phyloP scores from a whole-genome alignment of 2,797 vertebrate genomes.

The Sebastes nivosus region DNA sequence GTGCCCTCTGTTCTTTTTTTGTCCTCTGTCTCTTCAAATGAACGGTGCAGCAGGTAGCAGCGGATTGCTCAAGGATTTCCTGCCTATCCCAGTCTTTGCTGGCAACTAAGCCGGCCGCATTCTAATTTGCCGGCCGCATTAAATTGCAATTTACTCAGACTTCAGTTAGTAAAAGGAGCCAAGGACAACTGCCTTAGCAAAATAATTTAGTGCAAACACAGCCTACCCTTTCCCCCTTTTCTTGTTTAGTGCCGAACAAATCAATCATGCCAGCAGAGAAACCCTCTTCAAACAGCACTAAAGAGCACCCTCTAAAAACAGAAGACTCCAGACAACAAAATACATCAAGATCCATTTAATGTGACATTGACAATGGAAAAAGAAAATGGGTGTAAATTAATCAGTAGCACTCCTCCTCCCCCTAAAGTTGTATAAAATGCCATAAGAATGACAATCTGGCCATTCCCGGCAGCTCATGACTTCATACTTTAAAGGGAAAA shows the following conservation, averaged over 20 bases:
- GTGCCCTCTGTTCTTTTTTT: slow-evolving; percentile 60
- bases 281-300: slow-evolving; percentile 53
- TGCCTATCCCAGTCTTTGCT: slow-evolving; percentile 47
- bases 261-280: slow-evolving; percentile 62
- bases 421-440: slow-evolving; percentile 41
- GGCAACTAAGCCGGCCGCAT: slow-evolving; percentile 68
- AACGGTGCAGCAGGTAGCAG: slow-evolving; percentile 60
- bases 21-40: slow-evolving; percentile 62
- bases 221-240: slow-evolving; percentile 42
- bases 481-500: not conserved
- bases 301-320: slow-evolving; percentile 64
- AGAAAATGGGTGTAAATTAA: slow-evolving; percentile 53
- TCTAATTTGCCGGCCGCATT: slow-evolving; percentile 74
- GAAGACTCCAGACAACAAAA: slow-evolving; percentile 77
- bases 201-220: slow-evolving; percentile 64
- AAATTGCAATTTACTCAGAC: slow-evolving; percentile 71
- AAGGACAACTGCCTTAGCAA: slow-evolving; percentile 71
- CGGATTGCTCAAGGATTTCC: slow-evolving; percentile 65
- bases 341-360: slow-evolving; percentile 79
- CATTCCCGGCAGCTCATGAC: not conserved
- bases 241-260: slow-evolving; percentile 62
- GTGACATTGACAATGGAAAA: slow-evolving; percentile 71
- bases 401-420: slow-evolving; percentile 46
- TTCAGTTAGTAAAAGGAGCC: slow-evolving; percentile 68
- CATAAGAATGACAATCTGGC: slow-evolving; percentile 10